Percentiles rank a stretch among this genome's conserved stretches.
These are phyloP conservation scores for Porites lobata DNA, from an alignment of 92 coral and sea anemone species.

Conservation along the genomic window DNA sequence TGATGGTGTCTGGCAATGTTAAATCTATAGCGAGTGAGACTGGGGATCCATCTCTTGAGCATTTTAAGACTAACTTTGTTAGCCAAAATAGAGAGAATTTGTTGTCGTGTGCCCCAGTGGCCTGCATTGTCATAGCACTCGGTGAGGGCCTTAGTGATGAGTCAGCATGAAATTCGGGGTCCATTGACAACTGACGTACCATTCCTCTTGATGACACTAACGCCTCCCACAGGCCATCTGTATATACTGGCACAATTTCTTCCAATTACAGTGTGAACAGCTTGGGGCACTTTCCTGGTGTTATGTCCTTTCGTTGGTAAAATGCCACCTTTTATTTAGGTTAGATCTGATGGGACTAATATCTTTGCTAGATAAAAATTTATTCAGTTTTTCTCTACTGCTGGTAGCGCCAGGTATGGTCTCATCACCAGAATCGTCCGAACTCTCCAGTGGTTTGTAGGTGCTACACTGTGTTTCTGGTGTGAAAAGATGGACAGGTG, in stretches of 20 bases:
- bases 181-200: conserved; percentile 28
- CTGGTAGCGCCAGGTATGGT: conserved; percentile 19
- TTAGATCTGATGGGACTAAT: conserved; percentile 59
- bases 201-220: conserved; percentile 36
- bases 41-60: conserved; percentile 60
- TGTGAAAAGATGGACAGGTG: conserved; percentile 36
- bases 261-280: conserved; percentile 56
- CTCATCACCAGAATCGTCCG: conserved; percentile 49
- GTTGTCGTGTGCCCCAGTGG: conserved; percentile 75
- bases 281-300: conserved; percentile 58
- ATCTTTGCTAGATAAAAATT: conserved; percentile 47
- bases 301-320: conserved; percentile 50
- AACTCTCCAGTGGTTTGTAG: conserved; percentile 48
- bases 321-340: conserved; percentile 48
- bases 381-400: conserved; percentile 42
- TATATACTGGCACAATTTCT: conserved; percentile 47
- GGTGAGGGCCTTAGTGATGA: conserved; percentile 52
- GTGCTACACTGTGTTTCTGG: conserved; percentile 44
- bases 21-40: conserved; percentile 62
- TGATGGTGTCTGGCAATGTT: conserved; percentile 68
- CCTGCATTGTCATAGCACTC: conserved; percentile 62
- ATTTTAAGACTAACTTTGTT: conserved; percentile 67
- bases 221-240: conserved; percentile 55
- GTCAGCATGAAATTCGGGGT: conserved; percentile 43
- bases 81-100: conserved; percentile 69